A percentile compares a stretch with the other conserved stretches of the same genome.
Evolutionary conservation across 2,797 vertebrate species (phyloP).

Genomic region (Dryobates pubescens): DNA sequence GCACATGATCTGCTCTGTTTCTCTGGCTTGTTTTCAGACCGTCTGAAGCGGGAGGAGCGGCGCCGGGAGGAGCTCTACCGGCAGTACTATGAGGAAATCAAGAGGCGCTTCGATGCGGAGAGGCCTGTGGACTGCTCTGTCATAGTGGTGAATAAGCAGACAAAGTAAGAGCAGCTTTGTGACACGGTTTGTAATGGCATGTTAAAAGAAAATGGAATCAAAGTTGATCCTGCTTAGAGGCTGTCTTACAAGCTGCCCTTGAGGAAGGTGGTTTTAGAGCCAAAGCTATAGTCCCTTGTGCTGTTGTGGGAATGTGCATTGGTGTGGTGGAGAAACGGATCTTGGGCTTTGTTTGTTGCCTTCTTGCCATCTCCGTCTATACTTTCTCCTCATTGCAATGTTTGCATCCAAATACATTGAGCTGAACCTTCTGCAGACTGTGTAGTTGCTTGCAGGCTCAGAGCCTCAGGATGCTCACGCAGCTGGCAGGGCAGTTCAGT

Average conservation of each 20-base stretch:
- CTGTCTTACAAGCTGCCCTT: not conserved
- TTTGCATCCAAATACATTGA: not conserved
- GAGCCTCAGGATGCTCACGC: not conserved
- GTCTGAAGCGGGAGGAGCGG: constrained; percentile 87
- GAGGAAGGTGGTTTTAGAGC: not conserved
- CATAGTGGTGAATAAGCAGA: constrained; percentile 96
- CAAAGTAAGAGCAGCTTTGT: constrained; percentile 85
- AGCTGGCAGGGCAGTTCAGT: not conserved
- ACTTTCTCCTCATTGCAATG: not conserved
- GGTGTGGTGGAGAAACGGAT: not conserved
- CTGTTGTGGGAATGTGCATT: not conserved
- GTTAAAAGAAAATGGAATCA: not conserved
- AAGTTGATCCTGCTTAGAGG: not conserved
- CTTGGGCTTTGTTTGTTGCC: not conserved
- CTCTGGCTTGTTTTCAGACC: constrained; percentile 76
- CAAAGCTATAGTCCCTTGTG: not conserved
- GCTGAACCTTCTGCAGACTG: not conserved
- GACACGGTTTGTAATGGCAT: not conserved
- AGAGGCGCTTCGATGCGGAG: constrained; percentile 91
- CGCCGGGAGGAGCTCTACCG: constrained; percentile 94
- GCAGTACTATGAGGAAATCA: constrained; percentile 96
- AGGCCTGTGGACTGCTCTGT: constrained; percentile 97
- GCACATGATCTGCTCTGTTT: not conserved
- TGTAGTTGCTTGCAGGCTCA: not conserved
- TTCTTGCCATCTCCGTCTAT: not conserved